phyloP scores from a whole-genome alignment of 92 coral and sea anemone species.

The Umimayanthus chanpuru region DNA sequence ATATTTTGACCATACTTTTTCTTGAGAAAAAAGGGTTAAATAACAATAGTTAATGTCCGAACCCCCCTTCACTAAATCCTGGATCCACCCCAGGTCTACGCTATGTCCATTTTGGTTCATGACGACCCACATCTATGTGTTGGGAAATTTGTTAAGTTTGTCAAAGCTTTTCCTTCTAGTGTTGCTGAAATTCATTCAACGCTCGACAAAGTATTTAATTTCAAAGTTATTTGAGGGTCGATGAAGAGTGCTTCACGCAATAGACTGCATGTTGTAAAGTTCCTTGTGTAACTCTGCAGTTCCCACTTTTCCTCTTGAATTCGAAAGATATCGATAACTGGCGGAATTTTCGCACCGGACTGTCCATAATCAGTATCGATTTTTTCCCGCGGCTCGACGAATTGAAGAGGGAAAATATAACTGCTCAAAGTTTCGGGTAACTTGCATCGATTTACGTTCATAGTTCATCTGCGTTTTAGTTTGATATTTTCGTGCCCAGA shows the following conservation, averaged over 20 bases:
- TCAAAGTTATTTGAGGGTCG: not conserved
- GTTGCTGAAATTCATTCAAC: not conserved
- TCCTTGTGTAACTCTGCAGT: not conserved
- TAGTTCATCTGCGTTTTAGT: not conserved
- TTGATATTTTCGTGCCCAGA: not conserved
- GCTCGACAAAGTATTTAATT: constrained; percentile 9
- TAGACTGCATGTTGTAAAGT: not conserved
- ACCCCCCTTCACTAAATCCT: no score
- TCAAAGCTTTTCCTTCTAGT: not conserved
- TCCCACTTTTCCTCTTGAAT: no score
- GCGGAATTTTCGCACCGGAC: not conserved
- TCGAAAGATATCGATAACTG: no score
- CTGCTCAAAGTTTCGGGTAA: no score
- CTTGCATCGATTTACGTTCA: not conserved
- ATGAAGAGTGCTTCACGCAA: not conserved
- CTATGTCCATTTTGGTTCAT: not conserved
- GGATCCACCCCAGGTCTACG: no score
- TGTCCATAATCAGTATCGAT: no score
- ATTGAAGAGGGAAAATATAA: no score
- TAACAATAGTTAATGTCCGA: no score
- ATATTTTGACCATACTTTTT: no score
- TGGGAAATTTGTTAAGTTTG: not conserved
- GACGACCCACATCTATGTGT: not conserved
- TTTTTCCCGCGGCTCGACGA: no score
- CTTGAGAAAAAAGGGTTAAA: no score